Conservation (phyloP, 2,888 invertebrate genomes). For the Campaea margaritaria region DNA sequence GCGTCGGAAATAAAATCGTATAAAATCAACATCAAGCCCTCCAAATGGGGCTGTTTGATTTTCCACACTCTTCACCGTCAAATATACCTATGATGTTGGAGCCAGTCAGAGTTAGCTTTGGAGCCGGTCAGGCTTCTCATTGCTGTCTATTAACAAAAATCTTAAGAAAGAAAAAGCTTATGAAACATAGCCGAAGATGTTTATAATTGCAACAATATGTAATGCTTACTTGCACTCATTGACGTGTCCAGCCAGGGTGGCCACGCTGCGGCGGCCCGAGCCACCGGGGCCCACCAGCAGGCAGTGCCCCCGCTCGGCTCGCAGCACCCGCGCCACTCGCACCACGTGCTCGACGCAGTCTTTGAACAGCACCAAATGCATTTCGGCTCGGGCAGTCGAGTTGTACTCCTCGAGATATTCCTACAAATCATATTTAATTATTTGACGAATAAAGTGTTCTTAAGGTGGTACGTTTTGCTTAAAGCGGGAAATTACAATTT, state of each 20-base stretch:
- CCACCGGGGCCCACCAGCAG: slow-evolving; percentile 96
- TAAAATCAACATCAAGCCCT: too few species aligned
- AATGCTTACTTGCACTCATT: slow-evolving; percentile 90
- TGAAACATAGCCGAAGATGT: background rate
- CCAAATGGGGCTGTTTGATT: too few species aligned
- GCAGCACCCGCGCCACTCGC: slow-evolving; percentile 92
- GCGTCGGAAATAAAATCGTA: too few species aligned
- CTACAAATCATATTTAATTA: slow-evolving; percentile 64
- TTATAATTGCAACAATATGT: too few species aligned
- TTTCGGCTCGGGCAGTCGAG: slow-evolving; percentile 89
- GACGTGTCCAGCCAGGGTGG: slow-evolving; percentile 92
- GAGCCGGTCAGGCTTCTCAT: too few species aligned
- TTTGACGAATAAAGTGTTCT: too few species aligned
- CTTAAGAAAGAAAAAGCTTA: background rate
- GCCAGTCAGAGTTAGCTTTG: too few species aligned
- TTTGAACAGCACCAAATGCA: slow-evolving; percentile 94
- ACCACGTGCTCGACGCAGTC: slow-evolving; percentile 95
- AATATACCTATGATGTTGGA: too few species aligned
- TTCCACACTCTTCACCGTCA: too few species aligned
- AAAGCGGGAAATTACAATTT: too few species aligned
- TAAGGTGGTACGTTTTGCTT: too few species aligned
- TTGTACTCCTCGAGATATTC: slow-evolving; percentile 95
- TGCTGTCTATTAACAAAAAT: too few species aligned
- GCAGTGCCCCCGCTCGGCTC: slow-evolving; percentile 95
- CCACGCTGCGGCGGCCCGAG: slow-evolving; percentile 95